Evolutionary conservation across 1,140 invertebrate genomes (phyloP).

Genomic region (Laupala kohalensis): DNA sequence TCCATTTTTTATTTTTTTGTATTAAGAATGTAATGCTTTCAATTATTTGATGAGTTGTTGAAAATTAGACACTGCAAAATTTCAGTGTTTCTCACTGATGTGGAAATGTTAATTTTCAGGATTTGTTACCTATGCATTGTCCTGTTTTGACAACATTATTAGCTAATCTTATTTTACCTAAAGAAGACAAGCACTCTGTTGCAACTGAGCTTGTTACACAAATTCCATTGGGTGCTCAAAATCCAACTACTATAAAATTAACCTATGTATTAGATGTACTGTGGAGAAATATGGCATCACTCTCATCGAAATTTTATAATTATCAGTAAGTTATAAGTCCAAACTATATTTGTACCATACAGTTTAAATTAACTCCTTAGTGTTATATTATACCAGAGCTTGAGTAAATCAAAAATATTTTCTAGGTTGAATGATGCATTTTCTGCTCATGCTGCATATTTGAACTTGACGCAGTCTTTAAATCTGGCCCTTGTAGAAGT

Average conservation of each 20-base stretch:
- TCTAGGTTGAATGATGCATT: not conserved
- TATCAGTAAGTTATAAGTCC: too few species aligned
- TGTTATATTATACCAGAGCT: too few species aligned
- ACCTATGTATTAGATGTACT: conserved; percentile 29
- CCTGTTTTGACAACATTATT: conserved; percentile 25
- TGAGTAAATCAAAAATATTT: too few species aligned
- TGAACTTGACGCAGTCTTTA: not conserved
- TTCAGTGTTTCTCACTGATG: not conserved
- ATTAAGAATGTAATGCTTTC: too few species aligned
- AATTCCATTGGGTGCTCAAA: conserved; percentile 26
- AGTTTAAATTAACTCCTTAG: too few species aligned
- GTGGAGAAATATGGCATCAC: conserved; percentile 33
- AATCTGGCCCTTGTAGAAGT: not conserved
- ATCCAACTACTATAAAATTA: conserved; percentile 26
- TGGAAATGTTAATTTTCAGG: conserved; percentile 15
- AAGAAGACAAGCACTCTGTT: conserved; percentile 11
- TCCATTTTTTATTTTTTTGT: too few species aligned
- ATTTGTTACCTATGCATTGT: conserved; percentile 15
- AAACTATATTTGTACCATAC: too few species aligned
- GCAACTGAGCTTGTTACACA: not conserved
- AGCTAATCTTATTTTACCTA: conserved; percentile 22
- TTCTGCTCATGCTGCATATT: not conserved
- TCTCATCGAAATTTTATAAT: conserved; percentile 25
- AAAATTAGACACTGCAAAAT: not conserved
- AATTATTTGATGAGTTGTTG: too few species aligned